Conservation (phyloP, 2,888 invertebrate genomes). For the Theristus sp. region DNA sequence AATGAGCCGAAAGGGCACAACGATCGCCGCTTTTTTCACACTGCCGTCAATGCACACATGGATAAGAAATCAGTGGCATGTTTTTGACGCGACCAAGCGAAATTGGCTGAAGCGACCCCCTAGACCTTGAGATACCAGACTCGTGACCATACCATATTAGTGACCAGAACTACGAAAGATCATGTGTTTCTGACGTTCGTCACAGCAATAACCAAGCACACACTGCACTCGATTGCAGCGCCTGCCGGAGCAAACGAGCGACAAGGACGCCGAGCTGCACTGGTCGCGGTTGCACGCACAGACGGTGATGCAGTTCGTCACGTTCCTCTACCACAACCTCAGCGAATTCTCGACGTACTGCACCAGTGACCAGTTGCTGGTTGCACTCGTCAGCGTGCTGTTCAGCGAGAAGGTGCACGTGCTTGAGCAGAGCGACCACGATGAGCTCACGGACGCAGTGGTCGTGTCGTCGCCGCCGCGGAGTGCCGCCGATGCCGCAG, state of each 20-base stretch:
- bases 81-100: too few species aligned
- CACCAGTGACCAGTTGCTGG: slow-evolving; percentile 63
- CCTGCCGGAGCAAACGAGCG: background rate
- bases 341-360: slow-evolving; percentile 76
- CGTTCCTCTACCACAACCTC: slow-evolving; percentile 84
- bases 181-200: too few species aligned
- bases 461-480: background rate
- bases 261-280: background rate
- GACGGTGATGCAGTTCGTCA: slow-evolving; percentile 52
- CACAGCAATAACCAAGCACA: too few species aligned
- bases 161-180: too few species aligned
- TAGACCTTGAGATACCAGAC: too few species aligned
- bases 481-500: too few species aligned
- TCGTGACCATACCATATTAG: too few species aligned
- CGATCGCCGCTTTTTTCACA: too few species aligned
- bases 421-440: background rate
- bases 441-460: background rate
- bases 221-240: background rate
- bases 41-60: too few species aligned
- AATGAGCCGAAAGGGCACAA: too few species aligned
- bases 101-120: too few species aligned
- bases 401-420: slow-evolving; percentile 43
- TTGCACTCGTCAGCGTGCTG: slow-evolving; percentile 59
- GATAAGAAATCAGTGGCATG: too few species aligned
- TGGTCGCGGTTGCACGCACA: slow-evolving; percentile 25